These are phyloP conservation scores for Drosophila nr. perissopoda DNA, from an alignment of 2,888 invertebrate species.

Conservation along the genomic window DNA sequence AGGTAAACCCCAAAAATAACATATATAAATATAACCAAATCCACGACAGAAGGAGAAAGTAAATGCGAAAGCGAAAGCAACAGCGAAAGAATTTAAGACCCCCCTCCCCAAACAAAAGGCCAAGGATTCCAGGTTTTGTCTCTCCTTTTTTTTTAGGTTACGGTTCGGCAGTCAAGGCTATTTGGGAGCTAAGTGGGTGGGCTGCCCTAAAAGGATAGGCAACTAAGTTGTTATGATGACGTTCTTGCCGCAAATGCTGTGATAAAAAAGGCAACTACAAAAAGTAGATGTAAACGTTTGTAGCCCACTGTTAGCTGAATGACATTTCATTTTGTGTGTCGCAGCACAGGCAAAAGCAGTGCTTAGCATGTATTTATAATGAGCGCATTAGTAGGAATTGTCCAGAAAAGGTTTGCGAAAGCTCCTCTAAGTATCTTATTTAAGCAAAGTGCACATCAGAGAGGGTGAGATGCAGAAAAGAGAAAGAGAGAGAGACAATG, in stretches of 20 bases:
- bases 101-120: slow-evolving; percentile 54
- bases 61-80: slow-evolving; percentile 18
- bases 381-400: slow-evolving; percentile 56
- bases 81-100: slow-evolving; percentile 39
- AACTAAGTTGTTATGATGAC: slow-evolving; percentile 75
- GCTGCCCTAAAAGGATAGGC: slow-evolving; percentile 41
- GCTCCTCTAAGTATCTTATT: slow-evolving; percentile 41
- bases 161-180: slow-evolving; percentile 45
- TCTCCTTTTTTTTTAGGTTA: slow-evolving; percentile 15
- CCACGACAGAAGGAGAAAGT: neutral
- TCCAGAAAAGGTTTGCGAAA: slow-evolving; percentile 47
- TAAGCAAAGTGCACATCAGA: slow-evolving; percentile 18
- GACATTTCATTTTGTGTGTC: slow-evolving; percentile 50
- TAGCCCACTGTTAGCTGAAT: slow-evolving; percentile 24
- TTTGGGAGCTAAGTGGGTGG: neutral
- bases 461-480: neutral
- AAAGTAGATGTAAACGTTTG: slow-evolving; percentile 37
- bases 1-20: neutral
- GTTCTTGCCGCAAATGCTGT: slow-evolving; percentile 43
- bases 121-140: slow-evolving; percentile 57
- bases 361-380: slow-evolving; percentile 71
- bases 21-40: neutral
- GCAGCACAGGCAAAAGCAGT: slow-evolving; percentile 17
- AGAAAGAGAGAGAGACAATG: neutral
- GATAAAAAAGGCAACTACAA: neutral